Evolutionary conservation across 2,113 vertebrate species (phyloP), one percentile per base, ranked within the genome.

Genomic region (Pampusana beccarii): DNA sequence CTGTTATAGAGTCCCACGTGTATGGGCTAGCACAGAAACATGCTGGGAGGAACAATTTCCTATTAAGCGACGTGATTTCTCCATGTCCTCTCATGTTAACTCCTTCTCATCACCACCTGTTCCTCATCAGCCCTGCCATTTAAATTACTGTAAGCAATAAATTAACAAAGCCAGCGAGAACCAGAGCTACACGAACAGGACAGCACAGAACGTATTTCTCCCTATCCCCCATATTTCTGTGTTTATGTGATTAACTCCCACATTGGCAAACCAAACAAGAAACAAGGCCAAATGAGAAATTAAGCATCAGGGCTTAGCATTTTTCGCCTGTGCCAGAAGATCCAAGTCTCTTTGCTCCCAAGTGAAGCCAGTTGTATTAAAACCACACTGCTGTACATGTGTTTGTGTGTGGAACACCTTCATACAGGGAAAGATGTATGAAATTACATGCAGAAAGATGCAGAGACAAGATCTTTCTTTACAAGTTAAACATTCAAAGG

Each of bases 271-370:
- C 83, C 77, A 94, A 93, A 89, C 54, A 38, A 87, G 86, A 81
- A 96, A 89, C 69, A 69, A 87, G 83, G 80, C 88, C 95, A 96
- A 96, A 91, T 86, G 54, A 92, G 88, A 93, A 96, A 91, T 72
- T 61, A 75, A 79, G 73, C 86, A 80, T 87, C 54, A 54, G 2
- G 11, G 77, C 66, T 93, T 78, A 85, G 61, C 2, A 1, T 75
- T 75, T 89, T 94, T 66, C 82, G 70, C 46, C 24, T 75, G 46
- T 87, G 77, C 92, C 88, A 92, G 14, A 86, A 19, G 75, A 81
- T 92, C 83, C 40, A 69, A 91, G 42, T 29, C 54, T 79, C 33
- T 74, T 62, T 92, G 44, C 54, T 87, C 86, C n/a, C 62, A 72
- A 38, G 36, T 31, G 56, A 82, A 89, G 86, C 25, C 3, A 2